Evolutionary conservation across 2,888 invertebrate genomes (phyloP).

Genomic region (Spodoptera littoralis): DNA sequence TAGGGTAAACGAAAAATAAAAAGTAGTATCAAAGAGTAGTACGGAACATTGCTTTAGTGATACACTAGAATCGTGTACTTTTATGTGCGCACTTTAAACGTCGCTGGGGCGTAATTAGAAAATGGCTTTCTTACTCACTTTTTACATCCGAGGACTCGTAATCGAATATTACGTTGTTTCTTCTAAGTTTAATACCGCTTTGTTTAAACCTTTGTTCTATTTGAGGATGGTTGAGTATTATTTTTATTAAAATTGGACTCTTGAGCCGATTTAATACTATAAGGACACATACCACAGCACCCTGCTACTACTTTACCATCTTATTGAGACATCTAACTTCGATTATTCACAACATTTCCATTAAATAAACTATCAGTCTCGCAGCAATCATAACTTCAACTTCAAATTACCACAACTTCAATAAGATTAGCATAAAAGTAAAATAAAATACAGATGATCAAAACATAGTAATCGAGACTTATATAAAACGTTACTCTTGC

Average conservation of each 20-base stretch:
- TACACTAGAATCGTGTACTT: slow-evolving; percentile 61
- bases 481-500: slow-evolving; percentile 31
- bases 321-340: too few species aligned
- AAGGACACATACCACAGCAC: too few species aligned
- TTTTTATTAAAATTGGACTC: too few species aligned
- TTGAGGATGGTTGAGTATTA: too few species aligned
- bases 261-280: too few species aligned
- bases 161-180: slow-evolving; percentile 41
- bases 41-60: slow-evolving; percentile 50
- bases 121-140: slow-evolving; percentile 65
- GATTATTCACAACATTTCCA: too few species aligned
- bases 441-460: slow-evolving; percentile 26
- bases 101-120: slow-evolving; percentile 69
- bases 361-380: too few species aligned
- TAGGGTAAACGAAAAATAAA: slow-evolving; percentile 21
- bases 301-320: too few species aligned
- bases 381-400: too few species aligned
- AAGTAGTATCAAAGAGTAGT: slow-evolving; percentile 32
- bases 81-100: slow-evolving; percentile 68
- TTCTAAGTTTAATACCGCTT: slow-evolving; percentile 18
- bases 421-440: neutral
- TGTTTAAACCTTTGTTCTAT: neutral
- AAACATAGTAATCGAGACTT: slow-evolving; percentile 31
- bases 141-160: slow-evolving; percentile 36
- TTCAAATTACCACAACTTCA: neutral